Evolutionary conservation across 1,140 invertebrate genomes (phyloP).

Genomic region (Artemia franciscana): DNA sequence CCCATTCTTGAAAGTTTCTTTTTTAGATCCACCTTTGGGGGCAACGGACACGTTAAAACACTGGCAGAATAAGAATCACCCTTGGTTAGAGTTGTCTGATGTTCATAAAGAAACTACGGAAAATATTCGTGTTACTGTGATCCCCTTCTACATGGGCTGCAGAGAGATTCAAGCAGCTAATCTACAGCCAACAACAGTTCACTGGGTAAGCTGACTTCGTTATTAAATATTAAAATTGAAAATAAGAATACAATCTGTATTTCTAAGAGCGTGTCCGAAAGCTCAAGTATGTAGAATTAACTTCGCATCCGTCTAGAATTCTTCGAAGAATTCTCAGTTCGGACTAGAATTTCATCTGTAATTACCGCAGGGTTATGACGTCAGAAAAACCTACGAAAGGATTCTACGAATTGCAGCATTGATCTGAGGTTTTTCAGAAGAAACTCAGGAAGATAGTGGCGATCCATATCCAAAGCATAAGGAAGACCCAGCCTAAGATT

Average conservation of each 20-base stretch:
- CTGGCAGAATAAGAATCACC: slow-evolving; percentile 94
- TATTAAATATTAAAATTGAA: slow-evolving; percentile 6
- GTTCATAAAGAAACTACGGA: slow-evolving; percentile 96
- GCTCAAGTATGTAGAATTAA: too few species aligned
- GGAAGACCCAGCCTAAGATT: too few species aligned
- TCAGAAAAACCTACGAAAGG: too few species aligned
- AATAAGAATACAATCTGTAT: slow-evolving; percentile 7
- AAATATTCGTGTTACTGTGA: slow-evolving; percentile 80
- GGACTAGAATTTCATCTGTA: too few species aligned
- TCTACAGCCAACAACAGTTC: slow-evolving; percentile 68
- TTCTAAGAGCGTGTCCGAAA: not conserved
- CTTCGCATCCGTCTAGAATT: too few species aligned
- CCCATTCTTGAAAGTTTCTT: too few species aligned
- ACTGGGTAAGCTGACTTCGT: slow-evolving; percentile 43
- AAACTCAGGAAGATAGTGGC: too few species aligned
- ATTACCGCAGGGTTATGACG: too few species aligned
- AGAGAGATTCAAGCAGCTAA: slow-evolving; percentile 38
- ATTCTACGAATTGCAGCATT: too few species aligned
- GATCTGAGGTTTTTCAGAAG: too few species aligned
- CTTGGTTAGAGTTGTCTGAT: slow-evolving; percentile 84
- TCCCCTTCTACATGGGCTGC: slow-evolving; percentile 91
- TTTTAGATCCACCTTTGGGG: slow-evolving; percentile 53
- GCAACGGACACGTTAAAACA: slow-evolving; percentile 69
- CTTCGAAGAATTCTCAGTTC: too few species aligned
- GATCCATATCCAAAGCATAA: too few species aligned